Conservation (phyloP, 2,113 vertebrate species). For the Serinus canaria region DNA sequence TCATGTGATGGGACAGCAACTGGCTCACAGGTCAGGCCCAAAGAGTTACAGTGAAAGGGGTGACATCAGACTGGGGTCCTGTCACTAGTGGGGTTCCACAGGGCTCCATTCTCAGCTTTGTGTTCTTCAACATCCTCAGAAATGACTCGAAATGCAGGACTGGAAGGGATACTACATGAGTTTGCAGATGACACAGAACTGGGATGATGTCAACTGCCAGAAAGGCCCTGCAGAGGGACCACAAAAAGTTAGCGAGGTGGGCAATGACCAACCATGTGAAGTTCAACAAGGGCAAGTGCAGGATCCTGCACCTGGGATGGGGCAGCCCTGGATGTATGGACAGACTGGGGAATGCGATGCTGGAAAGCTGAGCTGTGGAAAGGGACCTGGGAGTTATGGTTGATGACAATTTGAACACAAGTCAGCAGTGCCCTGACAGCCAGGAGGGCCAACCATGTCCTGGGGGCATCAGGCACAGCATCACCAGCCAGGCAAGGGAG, state of each 20-base stretch:
- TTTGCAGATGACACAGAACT: background rate
- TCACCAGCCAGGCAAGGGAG: background rate
- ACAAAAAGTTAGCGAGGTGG: background rate
- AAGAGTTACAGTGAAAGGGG: background rate
- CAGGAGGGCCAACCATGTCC: background rate
- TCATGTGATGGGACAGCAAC: background rate
- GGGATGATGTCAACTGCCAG: background rate
- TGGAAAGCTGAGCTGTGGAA: background rate
- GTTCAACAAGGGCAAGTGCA: background rate
- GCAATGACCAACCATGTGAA: background rate
- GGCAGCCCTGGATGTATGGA: background rate
- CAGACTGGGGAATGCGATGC: background rate
- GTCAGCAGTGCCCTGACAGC: background rate
- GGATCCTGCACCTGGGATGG: background rate
- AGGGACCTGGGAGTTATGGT: background rate
- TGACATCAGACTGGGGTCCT: no score
- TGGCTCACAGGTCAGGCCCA: background rate
- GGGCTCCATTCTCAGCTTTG: background rate
- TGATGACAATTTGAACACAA: rapidly evolving
- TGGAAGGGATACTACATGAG: background rate
- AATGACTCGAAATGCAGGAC: background rate
- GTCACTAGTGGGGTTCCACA: background rate
- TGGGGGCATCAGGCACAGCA: background rate
- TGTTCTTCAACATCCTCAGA: background rate
- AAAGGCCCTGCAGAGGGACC: background rate